A percentile compares a stretch with the other conserved stretches of the same genome.
Conservation (phyloP, 2,113 vertebrate species). For the Catharus fuscescens region DNA sequence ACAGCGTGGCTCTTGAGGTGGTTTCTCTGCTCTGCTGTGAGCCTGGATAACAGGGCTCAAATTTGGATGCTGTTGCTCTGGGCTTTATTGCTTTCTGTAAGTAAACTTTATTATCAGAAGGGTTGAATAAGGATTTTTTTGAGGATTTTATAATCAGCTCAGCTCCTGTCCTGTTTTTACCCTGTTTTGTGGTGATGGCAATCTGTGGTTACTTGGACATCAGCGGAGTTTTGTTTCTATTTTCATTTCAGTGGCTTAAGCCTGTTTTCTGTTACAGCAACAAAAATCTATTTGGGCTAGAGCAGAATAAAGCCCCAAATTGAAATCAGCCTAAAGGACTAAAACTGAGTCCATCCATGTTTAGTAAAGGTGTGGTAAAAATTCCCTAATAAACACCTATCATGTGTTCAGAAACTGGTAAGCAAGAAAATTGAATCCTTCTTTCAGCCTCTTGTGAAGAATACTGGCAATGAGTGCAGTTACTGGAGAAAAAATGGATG, state of each 20-base stretch:
- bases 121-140: background rate
- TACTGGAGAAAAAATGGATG: background rate
- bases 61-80: background rate
- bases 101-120: background rate
- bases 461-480: background rate
- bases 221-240: conserved; percentile 12
- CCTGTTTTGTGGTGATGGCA: background rate
- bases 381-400: background rate
- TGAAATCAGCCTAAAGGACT: background rate
- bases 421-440: background rate
- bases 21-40: background rate
- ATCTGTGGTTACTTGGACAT: conserved; percentile 22
- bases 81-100: background rate
- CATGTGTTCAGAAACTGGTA: background rate
- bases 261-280: background rate
- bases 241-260: conserved; percentile 9
- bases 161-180: background rate
- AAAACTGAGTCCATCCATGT: accelerated
- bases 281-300: background rate
- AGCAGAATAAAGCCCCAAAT: background rate
- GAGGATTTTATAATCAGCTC: background rate
- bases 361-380: background rate
- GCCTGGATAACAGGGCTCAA: background rate
- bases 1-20: accelerated
- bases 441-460: background rate